Base-by-base conservation (phyloP, 1,140 invertebrate species). In the Diploscapter pachys region DNA sequence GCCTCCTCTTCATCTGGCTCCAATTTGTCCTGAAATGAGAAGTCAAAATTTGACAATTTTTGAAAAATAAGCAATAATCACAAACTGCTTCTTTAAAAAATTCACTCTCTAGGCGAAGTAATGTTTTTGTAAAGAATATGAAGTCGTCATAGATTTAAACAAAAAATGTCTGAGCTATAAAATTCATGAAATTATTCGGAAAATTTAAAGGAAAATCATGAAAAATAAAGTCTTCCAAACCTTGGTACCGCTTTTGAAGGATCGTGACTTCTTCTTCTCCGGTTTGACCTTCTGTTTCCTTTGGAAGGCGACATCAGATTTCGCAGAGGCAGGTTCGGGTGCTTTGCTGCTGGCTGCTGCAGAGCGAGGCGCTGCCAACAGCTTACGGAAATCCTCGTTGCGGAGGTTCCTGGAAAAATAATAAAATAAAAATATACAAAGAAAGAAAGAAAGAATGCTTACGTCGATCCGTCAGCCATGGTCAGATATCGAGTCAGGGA, bases 371-470 rank as follows among this genome's bases (percentile, higher is more conserved):
- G 64, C 70, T 4, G 82, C 75, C 5, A 83, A 68, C 5, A 83
- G 75, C 73, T 81, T 85, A 11, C 82, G 83, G 73, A 83, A 83
- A 71, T 83, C 82, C 31, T 81, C 84, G 75, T 83, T 83, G 5
- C 81, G 74, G 3, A 83, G 69, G 57, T 11, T 59, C 31, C 57
- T 59, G 57, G 31, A 59, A 59, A 59, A 59, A 59, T 11, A 59
- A 59, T 59, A 1, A 31, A 59, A 59, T 59, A 59, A 59, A 31
- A 31, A 31, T 31, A n/a, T n/a, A n/a, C n/a, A 31, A 31, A 31
- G 31, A 31, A 31, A 31, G 31, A 31, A 31, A 31, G 1, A 31
- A 31, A 31, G 31, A 31, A 31, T 31, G 31, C 31, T 31, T 31
- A 31, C 31, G 31, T 31, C 1, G 31, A 31, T 31, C 31, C 31